Evolutionary conservation across 2,888 invertebrate genomes (phyloP).

Genomic region (Helobdella robusta): DNA sequence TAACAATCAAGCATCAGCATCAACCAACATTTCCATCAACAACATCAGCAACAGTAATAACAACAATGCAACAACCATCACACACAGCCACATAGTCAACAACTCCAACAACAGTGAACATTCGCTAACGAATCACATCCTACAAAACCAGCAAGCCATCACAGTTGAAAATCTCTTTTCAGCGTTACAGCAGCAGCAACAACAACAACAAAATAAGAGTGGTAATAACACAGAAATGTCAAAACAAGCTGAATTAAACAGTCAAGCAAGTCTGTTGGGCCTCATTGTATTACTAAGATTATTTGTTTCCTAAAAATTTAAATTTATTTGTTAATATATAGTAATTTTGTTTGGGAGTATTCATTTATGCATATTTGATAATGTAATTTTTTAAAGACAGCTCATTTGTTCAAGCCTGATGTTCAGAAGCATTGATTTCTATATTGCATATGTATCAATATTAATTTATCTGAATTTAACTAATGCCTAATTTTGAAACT

Average conservation of each 20-base stretch:
- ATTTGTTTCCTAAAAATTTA: neutral
- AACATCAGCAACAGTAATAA: neutral
- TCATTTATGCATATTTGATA: neutral
- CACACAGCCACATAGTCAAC: neutral
- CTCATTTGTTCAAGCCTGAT: too few relatives aligned
- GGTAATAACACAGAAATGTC: neutral
- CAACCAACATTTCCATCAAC: constrained; percentile 45
- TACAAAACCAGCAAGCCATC: neutral
- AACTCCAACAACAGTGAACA: neutral
- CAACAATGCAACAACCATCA: neutral
- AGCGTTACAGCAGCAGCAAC: constrained; percentile 15
- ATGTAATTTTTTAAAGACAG: too few relatives aligned
- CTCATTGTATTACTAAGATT: neutral
- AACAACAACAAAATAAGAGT: neutral
- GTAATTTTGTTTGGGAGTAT: too few relatives aligned
- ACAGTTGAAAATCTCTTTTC: constrained; percentile 13
- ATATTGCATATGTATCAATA: too few relatives aligned
- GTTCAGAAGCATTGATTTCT: too few relatives aligned
- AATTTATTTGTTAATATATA: neutral
- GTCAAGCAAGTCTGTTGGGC: neutral
- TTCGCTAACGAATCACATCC: neutral
- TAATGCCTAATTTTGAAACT: neutral
- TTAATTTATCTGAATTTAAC: neutral
- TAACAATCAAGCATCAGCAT: constrained; percentile 47
- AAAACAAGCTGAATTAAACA: neutral